Evolutionary conservation across 2,797 vertebrate species (phyloP).

Genomic region (Rhincodon typus): DNA sequence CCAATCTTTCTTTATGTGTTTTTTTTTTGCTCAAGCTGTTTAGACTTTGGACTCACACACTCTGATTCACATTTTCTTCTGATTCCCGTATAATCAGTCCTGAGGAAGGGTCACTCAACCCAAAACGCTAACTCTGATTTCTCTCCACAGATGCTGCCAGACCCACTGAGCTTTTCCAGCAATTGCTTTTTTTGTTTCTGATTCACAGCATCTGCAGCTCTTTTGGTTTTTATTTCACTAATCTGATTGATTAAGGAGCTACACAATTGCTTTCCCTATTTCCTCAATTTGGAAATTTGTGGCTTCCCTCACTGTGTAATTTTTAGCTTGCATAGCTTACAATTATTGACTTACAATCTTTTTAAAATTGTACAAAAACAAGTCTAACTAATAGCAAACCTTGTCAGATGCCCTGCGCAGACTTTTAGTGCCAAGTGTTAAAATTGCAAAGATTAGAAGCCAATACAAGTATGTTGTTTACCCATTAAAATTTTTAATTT

Average conservation of each 20-base stretch:
- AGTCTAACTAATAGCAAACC: neutral
- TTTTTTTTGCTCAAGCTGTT: neutral
- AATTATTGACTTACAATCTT: neutral
- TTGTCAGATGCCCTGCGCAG: neutral
- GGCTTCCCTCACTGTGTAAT: neutral
- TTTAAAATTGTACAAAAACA: neutral
- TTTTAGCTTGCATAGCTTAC: neutral
- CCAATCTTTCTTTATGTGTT: too few relatives aligned
- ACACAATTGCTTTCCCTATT: neutral
- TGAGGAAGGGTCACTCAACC: too few relatives aligned
- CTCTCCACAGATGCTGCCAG: too few relatives aligned
- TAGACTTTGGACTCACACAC: neutral
- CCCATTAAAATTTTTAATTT: neutral
- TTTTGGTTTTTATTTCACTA: neutral
- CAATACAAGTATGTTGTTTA: neutral
- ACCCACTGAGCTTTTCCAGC: too few relatives aligned
- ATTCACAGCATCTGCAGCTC: neutral
- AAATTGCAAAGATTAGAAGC: neutral
- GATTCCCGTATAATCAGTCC: too few relatives aligned
- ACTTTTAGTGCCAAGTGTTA: neutral
- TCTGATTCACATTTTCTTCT: neutral
- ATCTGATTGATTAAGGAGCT: neutral
- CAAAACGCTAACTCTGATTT: too few relatives aligned
- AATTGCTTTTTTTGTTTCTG: too few relatives aligned
- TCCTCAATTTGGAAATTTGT: neutral